Percentiles rank a stretch among this genome's conserved stretches.
These are phyloP conservation scores for Pyrgus malvae DNA, from an alignment of 2,888 invertebrate species.

Conservation along the genomic window DNA sequence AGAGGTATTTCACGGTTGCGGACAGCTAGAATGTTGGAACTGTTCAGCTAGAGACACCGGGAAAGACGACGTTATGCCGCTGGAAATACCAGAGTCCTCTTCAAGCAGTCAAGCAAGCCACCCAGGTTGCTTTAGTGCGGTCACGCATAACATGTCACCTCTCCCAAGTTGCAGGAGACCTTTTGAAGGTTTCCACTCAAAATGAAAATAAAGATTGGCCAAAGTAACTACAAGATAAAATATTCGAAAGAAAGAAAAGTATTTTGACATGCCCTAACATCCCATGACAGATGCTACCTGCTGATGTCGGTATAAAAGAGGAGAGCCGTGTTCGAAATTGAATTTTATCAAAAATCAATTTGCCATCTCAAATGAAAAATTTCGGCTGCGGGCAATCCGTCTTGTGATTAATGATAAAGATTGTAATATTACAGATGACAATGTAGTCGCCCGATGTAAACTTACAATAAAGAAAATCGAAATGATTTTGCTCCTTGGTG, in stretches of 20 bases:
- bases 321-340: conserved; percentile 10
- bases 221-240: no score
- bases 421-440: conserved; percentile 34
- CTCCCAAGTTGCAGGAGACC: no score
- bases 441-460: conserved; percentile 14
- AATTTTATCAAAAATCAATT: conserved; percentile 29
- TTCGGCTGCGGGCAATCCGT: conserved; percentile 27
- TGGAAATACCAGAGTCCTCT: no score
- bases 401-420: conserved; percentile 35
- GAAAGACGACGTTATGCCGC: no score
- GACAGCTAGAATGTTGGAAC: no score
- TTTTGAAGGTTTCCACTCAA: no score
- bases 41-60: no score
- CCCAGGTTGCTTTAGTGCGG: no score
- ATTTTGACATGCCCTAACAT: conserved; percentile 1
- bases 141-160: no score
- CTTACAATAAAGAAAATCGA: background rate
- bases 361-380: conserved; percentile 25
- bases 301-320: conserved; percentile 1
- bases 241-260: background rate
- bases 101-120: no score
- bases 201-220: no score
- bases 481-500: conserved; percentile 5
- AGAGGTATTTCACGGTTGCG: no score
- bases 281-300: background rate